Evolutionary conservation across 1,140 invertebrate species (phyloP).

Genomic region (Eufriesea mexicana): DNA sequence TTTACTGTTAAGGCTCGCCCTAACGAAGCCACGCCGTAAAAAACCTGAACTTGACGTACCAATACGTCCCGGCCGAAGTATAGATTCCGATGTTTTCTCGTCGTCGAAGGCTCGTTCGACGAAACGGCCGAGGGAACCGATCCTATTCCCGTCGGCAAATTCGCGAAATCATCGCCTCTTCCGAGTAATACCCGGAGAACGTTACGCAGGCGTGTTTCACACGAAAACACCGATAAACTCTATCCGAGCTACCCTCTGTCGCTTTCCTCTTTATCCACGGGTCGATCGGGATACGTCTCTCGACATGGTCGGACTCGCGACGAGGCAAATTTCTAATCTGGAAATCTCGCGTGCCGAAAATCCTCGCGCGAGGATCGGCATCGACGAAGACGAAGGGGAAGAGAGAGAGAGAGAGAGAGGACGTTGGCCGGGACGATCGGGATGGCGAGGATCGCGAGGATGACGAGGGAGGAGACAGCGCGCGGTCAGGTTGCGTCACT

Average conservation of each 20-base stretch:
- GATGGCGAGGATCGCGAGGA: neutral
- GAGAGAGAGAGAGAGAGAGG: too few species aligned
- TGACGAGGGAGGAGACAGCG: neutral
- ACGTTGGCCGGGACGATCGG: too few species aligned
- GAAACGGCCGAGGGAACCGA: constrained; percentile 37
- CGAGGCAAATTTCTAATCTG: neutral
- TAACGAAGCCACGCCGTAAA: constrained; percentile 54
- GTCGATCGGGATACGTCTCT: too few species aligned
- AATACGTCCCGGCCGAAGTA: constrained; percentile 44
- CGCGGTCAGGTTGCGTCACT: constrained; percentile 21
- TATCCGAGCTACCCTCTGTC: neutral
- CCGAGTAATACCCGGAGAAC: constrained; percentile 39
- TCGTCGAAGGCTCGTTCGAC: constrained; percentile 35
- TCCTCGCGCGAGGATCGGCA: too few species aligned
- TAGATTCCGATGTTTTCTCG: constrained; percentile 34
- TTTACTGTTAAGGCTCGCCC: constrained; percentile 56
- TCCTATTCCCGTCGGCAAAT: constrained; percentile 31
- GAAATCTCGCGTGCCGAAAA: too few species aligned
- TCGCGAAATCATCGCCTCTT: constrained; percentile 38
- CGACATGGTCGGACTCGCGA: too few species aligned
- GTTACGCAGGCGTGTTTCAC: constrained; percentile 35
- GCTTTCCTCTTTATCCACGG: neutral
- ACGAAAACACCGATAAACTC: constrained; percentile 16
- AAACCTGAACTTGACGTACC: constrained; percentile 52
- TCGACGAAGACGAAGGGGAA: too few species aligned